phyloP scores from a whole-genome alignment of 2,888 invertebrate species.

The Metalampra italica region DNA sequence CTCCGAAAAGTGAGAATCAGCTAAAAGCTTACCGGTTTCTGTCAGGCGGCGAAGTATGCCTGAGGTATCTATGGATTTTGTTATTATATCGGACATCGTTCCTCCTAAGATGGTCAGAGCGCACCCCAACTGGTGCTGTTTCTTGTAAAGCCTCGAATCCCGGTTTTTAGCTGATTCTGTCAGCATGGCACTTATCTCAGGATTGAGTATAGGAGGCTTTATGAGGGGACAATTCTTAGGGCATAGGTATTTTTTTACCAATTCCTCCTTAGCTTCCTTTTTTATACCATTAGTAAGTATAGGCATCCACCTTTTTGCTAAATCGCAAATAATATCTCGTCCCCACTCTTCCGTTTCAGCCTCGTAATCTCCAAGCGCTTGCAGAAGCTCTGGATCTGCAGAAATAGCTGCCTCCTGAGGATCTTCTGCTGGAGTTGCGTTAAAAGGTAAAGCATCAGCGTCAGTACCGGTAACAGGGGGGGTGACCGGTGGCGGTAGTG shows the following conservation, averaged over 20 bases:
- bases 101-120: too few species aligned
- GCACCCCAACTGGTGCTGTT: too few species aligned
- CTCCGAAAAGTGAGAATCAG: too few species aligned
- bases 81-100: too few species aligned
- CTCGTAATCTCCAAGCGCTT: not conserved
- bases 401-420: too few species aligned
- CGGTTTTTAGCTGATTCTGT: not conserved
- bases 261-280: not conserved
- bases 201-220: not conserved
- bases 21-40: too few species aligned
- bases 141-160: not conserved
- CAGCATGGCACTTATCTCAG: not conserved
- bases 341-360: not conserved
- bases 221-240: not conserved
- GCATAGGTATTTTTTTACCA: not conserved
- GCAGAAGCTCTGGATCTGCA: not conserved
- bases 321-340: not conserved
- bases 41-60: too few species aligned
- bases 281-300: not conserved
- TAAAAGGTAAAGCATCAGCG: too few species aligned
- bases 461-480: too few species aligned
- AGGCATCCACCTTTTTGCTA: not conserved
- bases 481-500: too few species aligned
- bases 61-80: too few species aligned
- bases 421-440: too few species aligned